Evolutionary conservation across 2,797 vertebrate genomes (phyloP).

Genomic region (Chloroceryle amazona): DNA sequence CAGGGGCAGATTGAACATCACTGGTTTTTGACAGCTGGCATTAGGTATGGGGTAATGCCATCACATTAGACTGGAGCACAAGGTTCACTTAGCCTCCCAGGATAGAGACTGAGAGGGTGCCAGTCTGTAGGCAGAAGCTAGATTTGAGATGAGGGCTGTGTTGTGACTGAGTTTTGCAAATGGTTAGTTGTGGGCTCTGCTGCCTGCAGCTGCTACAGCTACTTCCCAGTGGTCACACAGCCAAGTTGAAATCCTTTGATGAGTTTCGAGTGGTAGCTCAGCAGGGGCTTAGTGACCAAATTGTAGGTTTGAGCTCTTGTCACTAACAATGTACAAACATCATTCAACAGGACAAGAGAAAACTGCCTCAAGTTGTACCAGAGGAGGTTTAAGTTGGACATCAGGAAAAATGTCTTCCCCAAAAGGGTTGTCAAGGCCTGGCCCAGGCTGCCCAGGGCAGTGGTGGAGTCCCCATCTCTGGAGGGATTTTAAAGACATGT

Average conservation of each 20-base stretch:
- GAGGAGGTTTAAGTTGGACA: too few species aligned
- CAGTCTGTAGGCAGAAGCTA: not conserved
- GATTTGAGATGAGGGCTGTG: not conserved
- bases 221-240: not conserved
- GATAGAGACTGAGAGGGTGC: rapidly evolving
- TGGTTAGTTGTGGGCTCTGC: not conserved
- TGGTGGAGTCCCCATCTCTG: not conserved
- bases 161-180: not conserved
- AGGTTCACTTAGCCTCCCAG: not conserved
- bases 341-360: not conserved
- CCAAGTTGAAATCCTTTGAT: not conserved
- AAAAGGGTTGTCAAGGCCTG: too few species aligned
- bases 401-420: too few species aligned
- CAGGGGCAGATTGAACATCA: not conserved
- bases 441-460: too few species aligned
- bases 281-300: not conserved
- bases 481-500: not conserved
- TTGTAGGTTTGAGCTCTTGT: not conserved
- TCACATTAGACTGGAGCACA: not conserved
- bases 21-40: not conserved
- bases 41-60: not conserved
- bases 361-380: too few species aligned
- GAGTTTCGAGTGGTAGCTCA: not conserved
- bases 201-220: not conserved
- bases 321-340: not conserved